Conservation (phyloP, 2,113 vertebrate species). For the Channa maculata region DNA sequence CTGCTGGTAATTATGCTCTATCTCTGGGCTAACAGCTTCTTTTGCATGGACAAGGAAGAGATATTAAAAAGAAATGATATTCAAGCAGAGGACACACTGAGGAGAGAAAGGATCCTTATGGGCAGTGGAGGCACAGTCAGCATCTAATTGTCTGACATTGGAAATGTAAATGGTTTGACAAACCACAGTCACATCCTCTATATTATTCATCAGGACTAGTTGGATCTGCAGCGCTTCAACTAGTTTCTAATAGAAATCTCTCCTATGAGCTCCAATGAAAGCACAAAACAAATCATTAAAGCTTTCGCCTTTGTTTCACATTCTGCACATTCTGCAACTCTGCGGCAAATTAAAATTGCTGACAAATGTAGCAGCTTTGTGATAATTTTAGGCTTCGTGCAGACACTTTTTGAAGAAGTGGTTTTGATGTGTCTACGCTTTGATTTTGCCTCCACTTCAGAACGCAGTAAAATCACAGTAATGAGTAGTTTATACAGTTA, state of each 20-base stretch:
- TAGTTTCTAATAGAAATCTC: too few species aligned
- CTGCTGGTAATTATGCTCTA: constrained; percentile 68
- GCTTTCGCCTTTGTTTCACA: neutral
- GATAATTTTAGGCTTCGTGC: neutral
- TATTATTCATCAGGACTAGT: neutral
- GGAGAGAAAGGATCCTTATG: constrained; percentile 12
- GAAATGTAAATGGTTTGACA: constrained; percentile 20
- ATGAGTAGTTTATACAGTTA: too few species aligned
- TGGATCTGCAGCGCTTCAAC: neutral
- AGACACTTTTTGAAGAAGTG: too few species aligned
- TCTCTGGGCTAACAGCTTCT: constrained; percentile 58
- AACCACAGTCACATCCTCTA: neutral
- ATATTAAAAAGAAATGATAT: constrained; percentile 34
- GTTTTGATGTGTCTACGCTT: too few species aligned
- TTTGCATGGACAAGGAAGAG: constrained; percentile 46
- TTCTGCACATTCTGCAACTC: neutral
- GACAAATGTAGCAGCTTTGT: neutral
- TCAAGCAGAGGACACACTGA: constrained; percentile 8
- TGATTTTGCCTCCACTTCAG: too few species aligned
- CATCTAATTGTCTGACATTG: constrained; percentile 34
- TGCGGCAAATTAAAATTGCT: neutral
- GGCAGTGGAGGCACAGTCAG: neutral
- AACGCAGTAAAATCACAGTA: too few species aligned
- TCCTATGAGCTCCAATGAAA: neutral
- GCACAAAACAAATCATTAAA: neutral